Evolutionary conservation across 2,113 vertebrate species (phyloP), one percentile per base, ranked within the genome.

Genomic region (Ariopsis seemanni): DNA sequence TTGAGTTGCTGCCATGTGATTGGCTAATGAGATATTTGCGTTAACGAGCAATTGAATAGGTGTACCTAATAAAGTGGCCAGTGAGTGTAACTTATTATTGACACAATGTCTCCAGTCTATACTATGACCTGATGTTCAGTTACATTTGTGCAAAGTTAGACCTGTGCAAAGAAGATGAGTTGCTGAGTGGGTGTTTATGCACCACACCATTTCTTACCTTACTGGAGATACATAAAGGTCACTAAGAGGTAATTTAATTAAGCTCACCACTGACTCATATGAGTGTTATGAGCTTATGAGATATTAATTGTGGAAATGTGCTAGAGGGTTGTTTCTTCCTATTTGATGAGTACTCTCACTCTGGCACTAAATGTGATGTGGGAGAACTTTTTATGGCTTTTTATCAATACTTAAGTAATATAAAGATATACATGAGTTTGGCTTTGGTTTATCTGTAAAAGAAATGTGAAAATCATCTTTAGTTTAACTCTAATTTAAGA

Each of bases 151-250:
- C 58, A 17, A 34, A 34, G 34, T 34, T 34, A 34, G 60, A 72
- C 79, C 74, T 53, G 67, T 48, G 42, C 50, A 62, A 34, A 82
- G 27, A 82, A 77, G 62, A 77, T 75, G 34, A 18, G 27, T 67
- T 71, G 71, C 15, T 52, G 62, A 79, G 62, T 67, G 82, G 57
- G 71, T 74, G 85, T 72, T 71, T 42, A 53, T 72, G 42, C 50
- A 53, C 17, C 52, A 84, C 34, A 30, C n/a, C 42, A 77, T 90
- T 85, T 89, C 69, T 77, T 87, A 52, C 60, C 63, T 82, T 50
- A n/a, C 62, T 60, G 63, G 42, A 52, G 67, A 90, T 82, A 90
- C 86, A 90, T 88, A 91, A 89, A 92, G 86, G 90, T 90, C 78
- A 88, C 79, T 12, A 82, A 62, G 18, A 62, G 79, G 57, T 62